Evolutionary conservation across 1,140 invertebrate species (phyloP), one percentile per base, ranked within the genome.

Genomic region (Hydropsyche tenuis): DNA sequence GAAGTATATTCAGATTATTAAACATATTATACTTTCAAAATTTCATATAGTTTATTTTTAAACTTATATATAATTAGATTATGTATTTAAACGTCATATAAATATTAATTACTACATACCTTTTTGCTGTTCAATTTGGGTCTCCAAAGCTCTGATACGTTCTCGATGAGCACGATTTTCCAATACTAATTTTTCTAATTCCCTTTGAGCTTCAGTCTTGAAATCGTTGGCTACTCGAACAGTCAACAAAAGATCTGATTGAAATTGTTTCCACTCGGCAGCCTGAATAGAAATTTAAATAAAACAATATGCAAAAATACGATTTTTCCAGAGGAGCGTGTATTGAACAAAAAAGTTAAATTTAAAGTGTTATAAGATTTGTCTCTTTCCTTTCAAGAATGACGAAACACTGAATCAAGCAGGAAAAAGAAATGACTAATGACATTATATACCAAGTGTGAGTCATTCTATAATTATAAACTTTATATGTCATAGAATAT

Each of bases 141-240:
- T 87, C 79, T 93, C 91, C n/a, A 96, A 82, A 64, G 86, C 81
- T 64, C 89, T 86, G 51, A 94, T 88, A 79, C 91, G 91, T 76
- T 96, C 94, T 73, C 90, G 87, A n/a, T 95, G 88, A 0, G 87
- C 81, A 79, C 92, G 91, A 83, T 96, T 96, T 80, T 97, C 94
- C 77, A 91, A 85, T 30, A 92, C 88, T 6, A 96, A 85, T 74
- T 91, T 88, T 80, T 97, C 94, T 73, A 94, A 86, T 78, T 95
- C 93, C 68, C 90, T 87, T 80, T 94, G 92, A 0, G 93, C 92
- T 82, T 95, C 93, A 22, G 92, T 94, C 81, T 96, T 96, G 83
- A 97, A 96, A 81, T 97, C 95, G 83, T 97, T 97, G 11, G 96
- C 96, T 7, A 98, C 95, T 18, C 95, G 88, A 0, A 98, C 96